Evolutionary conservation across 2,113 vertebrate species (phyloP), one percentile per base, ranked within the genome.

Genomic region (Mesembrinibis cayennensis): DNA sequence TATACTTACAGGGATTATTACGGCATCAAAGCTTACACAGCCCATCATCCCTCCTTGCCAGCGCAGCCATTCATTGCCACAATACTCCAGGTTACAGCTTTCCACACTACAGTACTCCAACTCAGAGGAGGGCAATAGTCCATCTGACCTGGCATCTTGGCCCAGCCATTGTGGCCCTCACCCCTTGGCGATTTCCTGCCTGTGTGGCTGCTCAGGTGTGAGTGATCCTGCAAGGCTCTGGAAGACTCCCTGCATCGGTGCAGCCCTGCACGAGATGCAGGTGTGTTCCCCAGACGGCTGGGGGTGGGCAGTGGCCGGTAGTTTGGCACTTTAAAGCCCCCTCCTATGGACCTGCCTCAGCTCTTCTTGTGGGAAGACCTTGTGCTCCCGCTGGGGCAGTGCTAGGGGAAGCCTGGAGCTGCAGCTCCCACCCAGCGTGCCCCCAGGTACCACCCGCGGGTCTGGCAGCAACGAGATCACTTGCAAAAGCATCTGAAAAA

Each of bases 171-270:
- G 6, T 0, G 2, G 29, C 45, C 32, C 34, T 49, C 56, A 26
- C 16, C 4, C 26, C 6, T 9, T 8, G 52, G 32, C 10, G 49
- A 55, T n/a, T 44, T 58, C 59, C 65, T 29, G 3, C 22, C 25
- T 3, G 1, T 0, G 0, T 1, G 42, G 61, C 47, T 77, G 55
- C 66, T 13, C 50, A 10, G 45, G 21, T 19, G 42, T 6, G 42
- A 45, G 2, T 13, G 44, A 73, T 20, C 38, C 56, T n/a, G 40
- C 44, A 14, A 1, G 3, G 55, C 76, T 79, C 66, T n/a, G n/a
- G 1, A 29, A 7, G 30, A 5, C 11, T 5, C 34, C 52, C n/a
- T 32, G 49, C 36, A 14, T 4, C 3, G 11, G 18, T 27, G 52
- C 53, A 52, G 53, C 47, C 61, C 53, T 30, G 38, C 22, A 2